These are phyloP conservation scores for Gryon sp. DNA, from an alignment of 1,140 invertebrate genomes.

Conservation along the genomic window DNA sequence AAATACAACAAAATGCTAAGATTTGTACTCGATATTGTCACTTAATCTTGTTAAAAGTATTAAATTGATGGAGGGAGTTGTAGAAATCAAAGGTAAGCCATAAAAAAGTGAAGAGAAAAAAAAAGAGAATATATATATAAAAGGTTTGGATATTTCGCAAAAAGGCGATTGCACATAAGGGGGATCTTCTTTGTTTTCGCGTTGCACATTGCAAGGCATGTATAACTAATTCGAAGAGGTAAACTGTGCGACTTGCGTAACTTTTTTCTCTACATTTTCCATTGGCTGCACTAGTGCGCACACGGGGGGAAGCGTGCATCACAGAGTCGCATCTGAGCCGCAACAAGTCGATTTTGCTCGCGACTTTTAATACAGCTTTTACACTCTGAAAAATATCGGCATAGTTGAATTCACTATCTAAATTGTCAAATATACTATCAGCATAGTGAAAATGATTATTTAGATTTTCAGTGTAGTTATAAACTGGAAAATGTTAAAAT, in stretches of 20 bases:
- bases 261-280: constrained; percentile 49
- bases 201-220: constrained; percentile 25
- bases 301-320: constrained; percentile 40
- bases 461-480: too few species aligned
- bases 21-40: too few species aligned
- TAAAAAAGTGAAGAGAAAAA: too few species aligned
- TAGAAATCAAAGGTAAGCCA: too few species aligned
- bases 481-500: not conserved
- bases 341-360: constrained; percentile 31
- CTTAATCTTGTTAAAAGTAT: too few species aligned
- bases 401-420: too few species aligned
- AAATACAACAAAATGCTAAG: too few species aligned
- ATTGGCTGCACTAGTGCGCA: constrained; percentile 44
- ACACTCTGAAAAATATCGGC: not conserved
- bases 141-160: not conserved
- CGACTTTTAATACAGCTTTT: constrained; percentile 42
- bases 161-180: too few species aligned
- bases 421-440: too few species aligned
- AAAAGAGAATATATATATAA: too few species aligned
- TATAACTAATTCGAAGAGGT: constrained; percentile 47
- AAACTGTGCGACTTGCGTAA: constrained; percentile 43
- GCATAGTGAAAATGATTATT: too few species aligned
- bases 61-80: too few species aligned
- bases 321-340: constrained; percentile 32
- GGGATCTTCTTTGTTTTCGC: constrained; percentile 35